These are phyloP conservation scores for Aphelenchoides besseyi DNA, from an alignment of 1,140 invertebrate genomes.

Conservation along the genomic window DNA sequence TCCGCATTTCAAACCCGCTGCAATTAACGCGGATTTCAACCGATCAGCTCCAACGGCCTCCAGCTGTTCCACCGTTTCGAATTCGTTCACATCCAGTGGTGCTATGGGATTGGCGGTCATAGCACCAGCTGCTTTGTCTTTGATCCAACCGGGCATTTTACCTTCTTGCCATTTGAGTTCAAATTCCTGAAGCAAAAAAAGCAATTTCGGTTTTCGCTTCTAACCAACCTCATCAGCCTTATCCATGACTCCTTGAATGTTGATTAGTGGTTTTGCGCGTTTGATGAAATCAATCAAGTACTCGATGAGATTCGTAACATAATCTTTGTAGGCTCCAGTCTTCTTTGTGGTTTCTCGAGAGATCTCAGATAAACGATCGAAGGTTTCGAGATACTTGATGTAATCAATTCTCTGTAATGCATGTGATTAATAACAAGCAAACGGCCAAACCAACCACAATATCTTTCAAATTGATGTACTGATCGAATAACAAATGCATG, in stretches of 20 bases:
- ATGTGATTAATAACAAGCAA: slow-evolving; percentile 13
- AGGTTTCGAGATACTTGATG: slow-evolving; percentile 84
- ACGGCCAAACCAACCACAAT: slow-evolving; percentile 72
- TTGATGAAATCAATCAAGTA: slow-evolving; percentile 82
- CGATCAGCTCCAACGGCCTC: slow-evolving; percentile 88
- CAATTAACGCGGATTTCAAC: slow-evolving; percentile 92
- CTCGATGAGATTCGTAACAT: slow-evolving; percentile 77
- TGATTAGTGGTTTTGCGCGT: slow-evolving; percentile 83
- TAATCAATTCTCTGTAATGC: slow-evolving; percentile 74
- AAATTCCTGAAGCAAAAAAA: slow-evolving; percentile 72
- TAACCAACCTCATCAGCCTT: slow-evolving; percentile 37
- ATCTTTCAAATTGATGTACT: slow-evolving; percentile 92
- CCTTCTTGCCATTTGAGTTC: slow-evolving; percentile 81
- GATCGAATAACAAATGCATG: slow-evolving; percentile 92
- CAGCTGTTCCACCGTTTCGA: slow-evolving; percentile 89
- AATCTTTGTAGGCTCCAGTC: slow-evolving; percentile 65
- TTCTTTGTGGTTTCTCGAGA: slow-evolving; percentile 67
- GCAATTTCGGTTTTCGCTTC: neutral
- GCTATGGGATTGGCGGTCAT: slow-evolving; percentile 86
- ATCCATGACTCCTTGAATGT: slow-evolving; percentile 70
- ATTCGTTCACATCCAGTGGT: slow-evolving; percentile 90
- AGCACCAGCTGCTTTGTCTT: slow-evolving; percentile 85
- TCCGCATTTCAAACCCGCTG: slow-evolving; percentile 94
- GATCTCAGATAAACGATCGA: slow-evolving; percentile 96
- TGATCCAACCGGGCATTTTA: slow-evolving; percentile 87